Conservation (phyloP, 1,140 invertebrate genomes). For the Holotrichia oblita region DNA sequence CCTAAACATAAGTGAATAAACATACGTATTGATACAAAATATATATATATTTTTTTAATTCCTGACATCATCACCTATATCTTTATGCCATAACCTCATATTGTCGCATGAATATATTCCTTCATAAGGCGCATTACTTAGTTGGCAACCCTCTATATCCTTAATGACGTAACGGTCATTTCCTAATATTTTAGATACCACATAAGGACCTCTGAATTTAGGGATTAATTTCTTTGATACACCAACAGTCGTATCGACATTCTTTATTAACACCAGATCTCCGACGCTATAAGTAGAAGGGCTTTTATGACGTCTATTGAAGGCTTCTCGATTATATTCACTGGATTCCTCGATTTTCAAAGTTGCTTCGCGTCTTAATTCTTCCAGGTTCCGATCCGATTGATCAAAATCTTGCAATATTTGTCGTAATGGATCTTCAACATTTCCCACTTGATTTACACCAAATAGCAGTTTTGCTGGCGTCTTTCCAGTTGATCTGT, state of each 20-base stretch:
- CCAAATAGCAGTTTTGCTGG: constrained; percentile 8
- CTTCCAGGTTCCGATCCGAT: constrained; percentile 32
- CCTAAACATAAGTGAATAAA: too few relatives aligned
- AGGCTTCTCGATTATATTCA: constrained; percentile 4
- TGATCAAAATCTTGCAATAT: too few relatives aligned
- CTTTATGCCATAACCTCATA: too few relatives aligned
- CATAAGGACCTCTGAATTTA: too few relatives aligned
- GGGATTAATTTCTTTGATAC: constrained; percentile 42
- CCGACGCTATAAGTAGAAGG: constrained; percentile 25
- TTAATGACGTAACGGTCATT: constrained; percentile 52
- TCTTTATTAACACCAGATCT: constrained; percentile 34
- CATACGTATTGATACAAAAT: too few relatives aligned
- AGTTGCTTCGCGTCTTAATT: neutral
- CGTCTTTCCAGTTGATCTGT: too few relatives aligned
- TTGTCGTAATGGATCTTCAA: neutral
- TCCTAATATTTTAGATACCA: constrained; percentile 49
- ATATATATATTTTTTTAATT: too few relatives aligned
- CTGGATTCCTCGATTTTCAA: neutral
- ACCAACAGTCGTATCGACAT: constrained; percentile 38
- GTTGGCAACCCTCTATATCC: constrained; percentile 51
- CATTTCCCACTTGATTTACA: neutral
- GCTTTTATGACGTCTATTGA: constrained; percentile 18
- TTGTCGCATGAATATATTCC: too few relatives aligned
- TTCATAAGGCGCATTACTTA: constrained; percentile 45
- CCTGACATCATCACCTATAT: too few relatives aligned